phyloP scores from a whole-genome alignment of 1,140 invertebrate genomes.

The Aphis craccivora region DNA sequence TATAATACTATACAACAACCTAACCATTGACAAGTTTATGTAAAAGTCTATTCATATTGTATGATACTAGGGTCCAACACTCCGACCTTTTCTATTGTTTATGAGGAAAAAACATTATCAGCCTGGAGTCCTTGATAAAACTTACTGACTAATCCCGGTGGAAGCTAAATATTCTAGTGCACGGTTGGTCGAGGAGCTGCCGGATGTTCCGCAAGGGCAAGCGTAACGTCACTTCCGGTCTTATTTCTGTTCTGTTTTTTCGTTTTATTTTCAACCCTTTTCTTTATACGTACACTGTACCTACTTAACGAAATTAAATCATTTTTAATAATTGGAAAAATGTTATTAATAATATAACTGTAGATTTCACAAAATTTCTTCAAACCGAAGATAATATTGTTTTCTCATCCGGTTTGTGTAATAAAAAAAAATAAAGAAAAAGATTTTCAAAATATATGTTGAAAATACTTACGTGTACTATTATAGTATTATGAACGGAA shows the following conservation, averaged over 20 bases:
- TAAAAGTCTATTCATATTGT: neutral
- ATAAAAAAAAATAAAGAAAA: neutral
- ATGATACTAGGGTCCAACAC: neutral
- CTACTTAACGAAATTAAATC: constrained; percentile 23
- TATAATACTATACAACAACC: neutral
- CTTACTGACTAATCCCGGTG: constrained; percentile 53
- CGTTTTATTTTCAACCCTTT: constrained; percentile 37
- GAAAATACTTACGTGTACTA: neutral
- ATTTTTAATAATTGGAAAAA: constrained; percentile 28
- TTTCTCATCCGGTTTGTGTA: constrained; percentile 7
- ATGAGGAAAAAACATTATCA: constrained; percentile 7
- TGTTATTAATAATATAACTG: constrained; percentile 44
- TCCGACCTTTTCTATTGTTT: constrained; percentile 9
- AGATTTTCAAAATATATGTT: neutral
- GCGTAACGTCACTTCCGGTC: constrained; percentile 55
- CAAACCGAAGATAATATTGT: neutral
- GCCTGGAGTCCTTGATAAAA: constrained; percentile 33
- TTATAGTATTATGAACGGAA: neutral
- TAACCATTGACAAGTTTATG: neutral
- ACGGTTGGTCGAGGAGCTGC: constrained; percentile 54
- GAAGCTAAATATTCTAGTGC: constrained; percentile 40
- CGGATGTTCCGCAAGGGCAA: constrained; percentile 58
- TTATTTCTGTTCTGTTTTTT: constrained; percentile 31
- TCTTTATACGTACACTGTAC: neutral
- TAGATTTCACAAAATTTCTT: constrained; percentile 12